Evolutionary conservation across 1,140 invertebrate species (phyloP), one percentile per base, ranked within the genome.

Genomic region (Charaxes varanes): DNA sequence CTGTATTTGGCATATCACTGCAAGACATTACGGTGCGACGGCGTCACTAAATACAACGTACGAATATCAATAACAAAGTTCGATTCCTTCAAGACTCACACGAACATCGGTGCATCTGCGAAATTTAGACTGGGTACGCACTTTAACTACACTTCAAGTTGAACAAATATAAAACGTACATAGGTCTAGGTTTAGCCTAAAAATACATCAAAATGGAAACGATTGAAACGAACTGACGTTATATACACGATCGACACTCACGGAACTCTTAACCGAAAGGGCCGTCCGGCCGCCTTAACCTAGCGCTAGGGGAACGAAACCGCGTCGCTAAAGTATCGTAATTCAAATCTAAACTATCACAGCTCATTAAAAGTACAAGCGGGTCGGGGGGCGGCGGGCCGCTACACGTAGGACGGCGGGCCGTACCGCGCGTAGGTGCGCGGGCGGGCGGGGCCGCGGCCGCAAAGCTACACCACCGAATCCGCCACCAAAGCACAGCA

Each of bases 1-100:
- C 68, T 74, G 74, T 76, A 77, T 79, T 83, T 80, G 74, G 74
- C 74, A 77, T 78, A 71, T 76, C 68, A 78, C 73, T 74, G 73
- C 68, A 74, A 74, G 65, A 77, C 69, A 62, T 30, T 66, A 55
- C 51, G 56, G 59, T 67, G 64, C 52, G 54, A 54, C 55, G 35
- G 40, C 37, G 35, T 53, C 51, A 54, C 43, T 41, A 50, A 44
- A 51, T 55, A 56, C 43, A 55, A 35, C 15, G 43, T 53, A 45
- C 41, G 48, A 37, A 52, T 42, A 53, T 53, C 48, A 57, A 49
- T 47, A 45, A 41, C 36, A 41, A 46, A 53, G 23, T 35, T 28
- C 19, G 31, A 28, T 10, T 35, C 15, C 37, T 7, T 31, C 18
- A 42, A 18, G 0, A 12, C 8, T 4, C 7, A 30, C 13, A 31